Percentiles rank a stretch among this genome's conserved stretches.
These are phyloP conservation scores for Pedetes capensis DNA, from an alignment of 2,113 vertebrate species.

Conservation along the genomic window DNA sequence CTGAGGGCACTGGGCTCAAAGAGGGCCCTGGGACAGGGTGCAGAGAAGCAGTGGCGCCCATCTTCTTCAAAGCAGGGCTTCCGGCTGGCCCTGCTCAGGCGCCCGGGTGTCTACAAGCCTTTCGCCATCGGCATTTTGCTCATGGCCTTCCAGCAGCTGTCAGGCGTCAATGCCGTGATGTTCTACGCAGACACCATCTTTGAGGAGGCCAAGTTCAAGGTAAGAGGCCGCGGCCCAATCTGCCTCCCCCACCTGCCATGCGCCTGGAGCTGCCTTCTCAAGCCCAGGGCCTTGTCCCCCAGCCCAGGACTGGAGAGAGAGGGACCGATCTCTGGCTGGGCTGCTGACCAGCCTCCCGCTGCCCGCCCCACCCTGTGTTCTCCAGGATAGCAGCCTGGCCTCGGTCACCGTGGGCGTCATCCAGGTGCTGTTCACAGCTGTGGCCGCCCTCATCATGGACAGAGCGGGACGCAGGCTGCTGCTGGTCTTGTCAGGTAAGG, in stretches of 20 bases:
- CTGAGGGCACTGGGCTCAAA: neutral
- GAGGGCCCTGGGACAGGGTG: neutral
- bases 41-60: neutral
- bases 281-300: neutral
- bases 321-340: neutral
- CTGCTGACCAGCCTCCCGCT: neutral
- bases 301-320: neutral
- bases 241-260: neutral
- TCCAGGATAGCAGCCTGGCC: slow-evolving; percentile 89
- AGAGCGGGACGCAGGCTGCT: slow-evolving; percentile 91
- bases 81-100: slow-evolving; percentile 84
- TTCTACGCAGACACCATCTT: slow-evolving; percentile 96
- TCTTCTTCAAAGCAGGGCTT: slow-evolving; percentile 79
- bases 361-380: neutral
- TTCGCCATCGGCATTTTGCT: slow-evolving; percentile 88
- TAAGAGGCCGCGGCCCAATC: slow-evolving; percentile 56
- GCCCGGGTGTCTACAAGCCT: slow-evolving; percentile 90
- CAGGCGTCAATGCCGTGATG: slow-evolving; percentile 96
- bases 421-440: slow-evolving; percentile 91
- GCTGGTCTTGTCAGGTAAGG: slow-evolving; percentile 90
- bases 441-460: slow-evolving; percentile 92
- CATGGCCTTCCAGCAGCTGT: slow-evolving; percentile 95
- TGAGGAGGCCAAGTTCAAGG: slow-evolving; percentile 91
- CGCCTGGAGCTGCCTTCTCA: neutral
- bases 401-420: slow-evolving; percentile 88